Evolutionary conservation across 2,888 invertebrate genomes (phyloP), one percentile per base, ranked within the genome.

Genomic region (Standfussiana lucernea): DNA sequence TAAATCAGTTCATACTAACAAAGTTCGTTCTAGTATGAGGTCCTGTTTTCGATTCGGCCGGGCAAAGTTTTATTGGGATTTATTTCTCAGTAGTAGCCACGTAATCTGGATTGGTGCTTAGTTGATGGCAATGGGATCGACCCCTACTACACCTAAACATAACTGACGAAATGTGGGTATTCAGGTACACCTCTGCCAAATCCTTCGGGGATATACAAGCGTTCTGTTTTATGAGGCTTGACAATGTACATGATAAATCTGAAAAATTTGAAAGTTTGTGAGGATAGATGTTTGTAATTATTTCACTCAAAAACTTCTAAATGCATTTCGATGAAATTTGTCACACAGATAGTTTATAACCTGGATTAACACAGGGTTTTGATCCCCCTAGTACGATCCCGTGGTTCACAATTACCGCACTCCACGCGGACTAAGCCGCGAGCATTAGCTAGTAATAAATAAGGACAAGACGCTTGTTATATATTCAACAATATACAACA

Each of bases 401-500:
- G 2, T 32, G 61, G 21, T n/a, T n/a, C 4, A 1, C 18, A 59
- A 21, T 21, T 24, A 59, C 4, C 59, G 21, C 1, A 21, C 21
- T 32, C 1, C 0, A 32, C 21, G 32, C 32, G 21, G 21, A 21
- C 32, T 1, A 21, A 21, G 32, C 21, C 59, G 18, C 2, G 7
- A 1, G 32, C 8, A 32, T 10, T 1, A 32, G 10, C 32, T 32
- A 61, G 32, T 40, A 10, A 40, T 40, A 64, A 8, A 64, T 64
- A 37, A 35, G 59, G 32, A 56, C 37, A 47, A 69, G 28, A 53
- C 0, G 24, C 56, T 67, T 18, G 28, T 50, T 75, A 72, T 80
- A 62, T 81, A 84, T 76, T 77, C 59, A 74, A 47, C 47, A 53
- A 76, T 50, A 71, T 67, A 73, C 42, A 73, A 59, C 35, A 81